Base-by-base conservation (phyloP, 2,888 invertebrate species). In the Sipha maydis region DNA sequence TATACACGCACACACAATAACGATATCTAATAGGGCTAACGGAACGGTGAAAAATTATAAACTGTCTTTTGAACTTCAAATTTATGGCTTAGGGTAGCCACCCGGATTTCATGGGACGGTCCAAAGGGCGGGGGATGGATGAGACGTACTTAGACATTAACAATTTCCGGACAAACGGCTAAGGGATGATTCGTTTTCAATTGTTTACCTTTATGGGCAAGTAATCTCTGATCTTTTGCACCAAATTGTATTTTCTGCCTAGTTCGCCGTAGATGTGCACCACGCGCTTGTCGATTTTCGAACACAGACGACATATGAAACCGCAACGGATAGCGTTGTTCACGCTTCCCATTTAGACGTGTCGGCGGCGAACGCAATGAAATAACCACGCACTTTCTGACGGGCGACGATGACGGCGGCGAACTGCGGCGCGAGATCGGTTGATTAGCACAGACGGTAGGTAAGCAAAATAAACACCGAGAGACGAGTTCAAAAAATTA, bases 271-370 rank as follows among this genome's bases (percentile, higher is more conserved):
- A 96, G 90, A 96, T 95, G 92, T 96, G 96, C 90, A 96, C 94
- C 88, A 96, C 96, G 91, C 94, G 95, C 91, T 95, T 94, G 92
- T 96, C 96, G 95, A 96, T 96, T 93, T 96, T 96, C 61, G 96
- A 96, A 92, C 97, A 97, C 90, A 97, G 93, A 91, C 96, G 94
- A 92, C 97, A 97, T 91, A 97, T 95, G 93, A 96, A 97, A 90
- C 96, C 96, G 84, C 96, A 95, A 91, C 96, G 94, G 90, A 96
- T 94, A 85, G 96, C 96, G 92, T 95, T 95, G 91, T 95, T 96
- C 91, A 96, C 94, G 91, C 96, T 96, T 80, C 97, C 97, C 97
- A 97, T 96, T 91, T 91, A 73, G 56, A 89, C 56, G 38, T 34
- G 54, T 77, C 88, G 80, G 31, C 61, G 75, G 56, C 48, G 31